A percentile compares a stretch with the other conserved stretches of the same genome.
These are phyloP conservation scores for Cladorhizidae sp. DNA, from an alignment of 37 sponge, comb jelly and placozoan species.

Conservation along the genomic window DNA sequence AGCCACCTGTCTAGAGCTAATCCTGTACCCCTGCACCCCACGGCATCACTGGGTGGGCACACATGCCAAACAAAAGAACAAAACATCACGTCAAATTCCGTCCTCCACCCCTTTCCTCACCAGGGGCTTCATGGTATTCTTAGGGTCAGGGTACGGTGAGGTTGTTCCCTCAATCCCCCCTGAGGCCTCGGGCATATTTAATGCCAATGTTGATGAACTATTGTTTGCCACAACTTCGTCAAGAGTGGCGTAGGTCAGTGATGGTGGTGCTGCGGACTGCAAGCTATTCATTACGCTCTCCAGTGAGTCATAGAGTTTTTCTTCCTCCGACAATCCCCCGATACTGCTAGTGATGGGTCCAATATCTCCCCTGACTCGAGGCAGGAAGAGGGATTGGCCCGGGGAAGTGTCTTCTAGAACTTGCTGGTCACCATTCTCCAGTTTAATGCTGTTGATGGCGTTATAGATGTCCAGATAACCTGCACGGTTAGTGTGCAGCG, in stretches of 20 bases:
- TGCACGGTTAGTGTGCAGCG: neutral
- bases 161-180: no score
- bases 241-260: neutral
- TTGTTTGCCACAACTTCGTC: neutral
- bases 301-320: constrained; percentile 21
- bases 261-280: neutral
- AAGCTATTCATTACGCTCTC: constrained; percentile 30
- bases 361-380: neutral
- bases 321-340: neutral
- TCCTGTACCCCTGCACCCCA: no score
- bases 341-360: neutral
- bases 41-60: no score
- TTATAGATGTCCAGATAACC: constrained; percentile 20
- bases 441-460: constrained; percentile 18
- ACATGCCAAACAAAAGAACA: no score
- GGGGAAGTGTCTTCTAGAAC: neutral
- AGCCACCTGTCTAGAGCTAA: no score
- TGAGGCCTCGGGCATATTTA: no score
- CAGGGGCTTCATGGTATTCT: no score
- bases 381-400: neutral
- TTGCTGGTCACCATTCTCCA: neutral
- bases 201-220: neutral
- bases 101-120: no score
- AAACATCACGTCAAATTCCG: no score
- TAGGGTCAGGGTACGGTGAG: no score